Evolutionary conservation across 2,113 vertebrate genomes (phyloP).

Genomic region (Carassius gibelio): DNA sequence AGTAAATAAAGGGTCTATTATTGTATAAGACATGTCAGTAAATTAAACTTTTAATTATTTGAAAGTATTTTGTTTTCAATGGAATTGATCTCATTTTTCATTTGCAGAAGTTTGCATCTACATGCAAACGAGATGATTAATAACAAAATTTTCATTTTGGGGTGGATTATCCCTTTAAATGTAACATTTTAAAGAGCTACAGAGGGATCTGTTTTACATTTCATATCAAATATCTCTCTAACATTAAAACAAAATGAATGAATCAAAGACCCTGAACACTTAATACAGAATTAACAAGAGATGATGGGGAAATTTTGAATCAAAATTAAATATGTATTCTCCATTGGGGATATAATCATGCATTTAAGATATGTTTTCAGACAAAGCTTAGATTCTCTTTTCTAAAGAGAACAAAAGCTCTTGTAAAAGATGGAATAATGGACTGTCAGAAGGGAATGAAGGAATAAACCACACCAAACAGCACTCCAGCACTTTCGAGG

Average conservation of each 20-base stretch:
- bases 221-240: background rate
- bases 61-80: no score
- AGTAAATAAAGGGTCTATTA: no score
- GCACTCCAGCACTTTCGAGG: background rate
- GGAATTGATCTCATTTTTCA: no score
- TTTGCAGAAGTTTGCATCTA: background rate
- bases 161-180: background rate
- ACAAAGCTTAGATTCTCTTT: background rate
- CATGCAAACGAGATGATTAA: no score
- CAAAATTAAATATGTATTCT: slow-evolving; percentile 8
- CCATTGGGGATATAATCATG: slow-evolving; percentile 10
- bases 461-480: slow-evolving; percentile 12
- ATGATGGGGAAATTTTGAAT: background rate
- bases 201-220: background rate
- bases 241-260: background rate
- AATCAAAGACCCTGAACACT: slow-evolving; percentile 10
- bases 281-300: slow-evolving; percentile 17
- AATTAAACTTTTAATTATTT: no score
- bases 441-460: slow-evolving; percentile 18
- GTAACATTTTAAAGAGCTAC: background rate
- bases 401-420: slow-evolving; percentile 22
- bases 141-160: no score
- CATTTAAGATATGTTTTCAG: background rate
- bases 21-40: no score
- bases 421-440: slow-evolving; percentile 32